Base-by-base conservation (phyloP, 1,140 invertebrate species). In the Saccostrea cuccullata region DNA sequence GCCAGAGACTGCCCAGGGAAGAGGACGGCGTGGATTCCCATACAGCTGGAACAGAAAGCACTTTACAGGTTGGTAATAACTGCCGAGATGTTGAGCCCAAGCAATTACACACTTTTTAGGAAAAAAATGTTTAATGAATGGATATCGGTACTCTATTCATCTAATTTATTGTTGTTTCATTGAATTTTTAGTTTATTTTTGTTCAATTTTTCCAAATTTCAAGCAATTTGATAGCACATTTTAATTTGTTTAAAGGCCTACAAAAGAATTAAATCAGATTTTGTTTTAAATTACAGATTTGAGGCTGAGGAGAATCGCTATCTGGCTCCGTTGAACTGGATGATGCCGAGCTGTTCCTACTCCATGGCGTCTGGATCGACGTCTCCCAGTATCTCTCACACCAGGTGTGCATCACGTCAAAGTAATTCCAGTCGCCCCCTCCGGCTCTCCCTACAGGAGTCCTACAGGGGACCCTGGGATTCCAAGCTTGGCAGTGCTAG, bases 21-120 rank as follows among this genome's bases (percentile, higher is more conserved):
- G 11, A 20, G 84, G 15, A 64, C 56, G 11, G 56, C 84, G 1
- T 85, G 84, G 84, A 85, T 58, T 12, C 84, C 84, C 3, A 85
- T 85, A 85, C 55, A 85, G 56, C 56, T 85, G 20, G 84, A 85
- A 12, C 84, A 85, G 30, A 85, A 85, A 60, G 84, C 84, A 11
- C 56, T 85, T 0, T 85, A 85, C 84, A 84, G 82, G 82, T 84
- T 15, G n/a, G 23, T 84, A 55, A 55, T 47, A 0, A 47, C 5
- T 47, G 47, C 0, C 6, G 47, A 47, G 47, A 47, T 3, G 47
- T 47, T 2, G 47, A 6, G 40, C 40, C 2, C n/a, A n/a, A n/a
- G n/a, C n/a, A n/a, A n/a, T n/a, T n/a, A n/a, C n/a, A n/a, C n/a
- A n/a, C n/a, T n/a, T n/a, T n/a, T n/a, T n/a, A n/a, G 30, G 30